Evolutionary conservation across 2,113 vertebrate species (phyloP).

Genomic region (Pycnonotus jocosus): DNA sequence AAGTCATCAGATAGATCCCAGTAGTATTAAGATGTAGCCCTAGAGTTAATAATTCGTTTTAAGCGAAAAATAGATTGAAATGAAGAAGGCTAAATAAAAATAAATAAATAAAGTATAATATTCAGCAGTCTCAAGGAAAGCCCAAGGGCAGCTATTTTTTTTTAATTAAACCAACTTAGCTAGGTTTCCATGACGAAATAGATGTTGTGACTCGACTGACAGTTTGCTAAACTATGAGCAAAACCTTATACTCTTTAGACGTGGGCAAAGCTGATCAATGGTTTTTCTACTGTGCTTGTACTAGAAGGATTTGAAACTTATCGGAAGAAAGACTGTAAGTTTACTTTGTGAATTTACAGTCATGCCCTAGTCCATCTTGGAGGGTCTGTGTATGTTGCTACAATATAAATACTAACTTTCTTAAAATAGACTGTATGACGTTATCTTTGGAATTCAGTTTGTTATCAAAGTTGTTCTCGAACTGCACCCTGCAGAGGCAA

Average conservation of each 20-base stretch:
- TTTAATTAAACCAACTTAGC: not conserved
- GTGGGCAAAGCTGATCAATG: not conserved
- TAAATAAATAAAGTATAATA: not conserved
- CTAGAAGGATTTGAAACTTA: not conserved
- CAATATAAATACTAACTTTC: not conserved
- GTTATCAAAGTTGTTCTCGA: not conserved
- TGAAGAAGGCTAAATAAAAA: not conserved
- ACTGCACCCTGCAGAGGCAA: not conserved
- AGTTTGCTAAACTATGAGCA: not conserved
- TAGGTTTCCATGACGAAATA: not conserved
- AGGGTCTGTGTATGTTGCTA: not conserved
- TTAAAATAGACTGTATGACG: not conserved
- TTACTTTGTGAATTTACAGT: not conserved
- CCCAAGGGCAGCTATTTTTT: not conserved
- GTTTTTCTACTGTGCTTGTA: not conserved
- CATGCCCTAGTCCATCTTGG: not conserved
- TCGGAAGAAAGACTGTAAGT: not conserved
- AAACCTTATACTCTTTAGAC: not conserved
- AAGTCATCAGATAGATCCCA: not conserved
- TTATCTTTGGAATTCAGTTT: not conserved
- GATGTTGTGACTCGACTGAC: not conserved
- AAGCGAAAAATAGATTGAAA: not conserved
- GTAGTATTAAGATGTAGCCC: not conserved
- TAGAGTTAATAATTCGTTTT: not conserved
- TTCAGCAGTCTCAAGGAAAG: not conserved